Evolutionary conservation across 2,888 invertebrate species (phyloP), one percentile per base, ranked within the genome.

Genomic region (Synanthedon tipuliformis): DNA sequence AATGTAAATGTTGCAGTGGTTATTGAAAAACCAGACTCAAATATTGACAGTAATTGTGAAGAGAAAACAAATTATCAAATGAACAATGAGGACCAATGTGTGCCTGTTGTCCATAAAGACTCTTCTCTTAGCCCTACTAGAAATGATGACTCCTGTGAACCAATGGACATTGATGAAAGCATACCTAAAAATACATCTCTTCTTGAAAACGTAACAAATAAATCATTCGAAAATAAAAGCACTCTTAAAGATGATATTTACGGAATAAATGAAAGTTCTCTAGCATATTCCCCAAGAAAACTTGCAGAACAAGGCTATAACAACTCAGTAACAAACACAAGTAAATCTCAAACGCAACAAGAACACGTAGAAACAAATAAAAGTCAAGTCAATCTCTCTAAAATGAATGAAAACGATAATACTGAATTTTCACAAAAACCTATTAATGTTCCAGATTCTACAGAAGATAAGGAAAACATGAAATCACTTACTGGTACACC

Each of bases 81-180:
- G 52, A 64, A 73, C 40, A 61, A 54, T 59, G 81, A 68, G 59
- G 82, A 84, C 58, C 84, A 85, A 62, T 81, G 81, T 71, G 84
- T 82, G 2, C 84, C 84, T 41, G 71, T 76, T 52, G 63, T 81
- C 50, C 68, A 74, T 56, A 15, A 49, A 49, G 10, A 52, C 51
- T 52, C 56, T 10, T 51, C 54, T n/a, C 53, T 57, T 50, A 61
- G 45, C 55, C 52, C 34, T 34, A 8, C 34, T 34, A 34, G 10
- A 49, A 49, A 51, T 49, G 68, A 74, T 61, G 60, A 71, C 34
- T 71, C 69, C 55, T 77, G 72, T 60, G 86, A 87, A 66, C 84
- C 86, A 23, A 87, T 87, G 86, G 87, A 87, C 66, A 68, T 87
- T 62, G 87, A 87, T 66, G 82, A 79, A 69, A 79, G 82, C 11